Conservation (phyloP, 2,888 invertebrate species). For the Lissonota sp. region DNA sequence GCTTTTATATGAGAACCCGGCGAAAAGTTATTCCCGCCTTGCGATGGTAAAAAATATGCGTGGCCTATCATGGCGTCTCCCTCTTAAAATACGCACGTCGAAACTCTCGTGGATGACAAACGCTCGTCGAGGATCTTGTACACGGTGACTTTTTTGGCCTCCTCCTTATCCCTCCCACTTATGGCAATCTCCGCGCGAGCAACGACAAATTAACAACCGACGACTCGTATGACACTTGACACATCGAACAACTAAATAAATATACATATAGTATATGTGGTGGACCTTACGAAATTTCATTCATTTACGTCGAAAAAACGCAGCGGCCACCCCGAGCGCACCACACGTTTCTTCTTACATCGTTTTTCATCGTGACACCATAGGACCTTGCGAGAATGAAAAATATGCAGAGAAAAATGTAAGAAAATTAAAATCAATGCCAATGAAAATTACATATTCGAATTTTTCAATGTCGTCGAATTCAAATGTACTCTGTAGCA, state of each 20-base stretch:
- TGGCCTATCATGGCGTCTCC: constrained; percentile 55
- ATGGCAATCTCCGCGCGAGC: constrained; percentile 16
- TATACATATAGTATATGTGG: not conserved
- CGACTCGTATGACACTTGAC: constrained; percentile 41
- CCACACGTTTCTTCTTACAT: not conserved
- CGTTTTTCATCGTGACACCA: not conserved
- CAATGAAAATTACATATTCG: too few species aligned
- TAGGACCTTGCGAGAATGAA: not conserved
- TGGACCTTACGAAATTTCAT: constrained; percentile 37
- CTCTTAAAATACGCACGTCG: constrained; percentile 38
- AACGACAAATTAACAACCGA: constrained; percentile 53
- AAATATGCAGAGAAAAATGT: not conserved
- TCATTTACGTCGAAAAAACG: not conserved
- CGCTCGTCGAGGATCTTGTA: constrained; percentile 21
- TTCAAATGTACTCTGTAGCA: too few species aligned
- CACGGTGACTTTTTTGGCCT: constrained; percentile 8
- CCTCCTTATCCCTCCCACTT: constrained; percentile 24
- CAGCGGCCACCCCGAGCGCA: not conserved
- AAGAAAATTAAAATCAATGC: not conserved
- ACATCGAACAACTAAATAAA: constrained; percentile 27
- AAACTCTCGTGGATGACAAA: constrained; percentile 42
- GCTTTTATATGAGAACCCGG: constrained; percentile 63
- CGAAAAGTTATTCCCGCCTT: constrained; percentile 54
- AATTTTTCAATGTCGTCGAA: too few species aligned
- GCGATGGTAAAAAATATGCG: constrained; percentile 31